A percentile compares a stretch with the other conserved stretches of the same genome.
These are phyloP conservation scores for Clarias pachynema DNA, from an alignment of 2,797 vertebrate genomes.

Conservation along the genomic window DNA sequence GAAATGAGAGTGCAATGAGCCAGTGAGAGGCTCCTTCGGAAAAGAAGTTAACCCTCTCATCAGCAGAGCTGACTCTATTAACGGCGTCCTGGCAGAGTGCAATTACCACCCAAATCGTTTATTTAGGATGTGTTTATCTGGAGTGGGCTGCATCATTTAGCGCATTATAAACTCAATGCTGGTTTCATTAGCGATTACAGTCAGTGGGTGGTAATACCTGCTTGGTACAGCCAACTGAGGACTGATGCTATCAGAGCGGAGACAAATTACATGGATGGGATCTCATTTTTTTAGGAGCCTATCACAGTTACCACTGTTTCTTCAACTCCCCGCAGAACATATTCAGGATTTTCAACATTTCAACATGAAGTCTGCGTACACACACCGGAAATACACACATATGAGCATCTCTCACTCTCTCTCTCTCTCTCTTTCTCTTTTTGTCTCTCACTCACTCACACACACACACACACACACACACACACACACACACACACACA, in stretches of 20 bases:
- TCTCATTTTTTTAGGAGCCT: conserved; percentile 72
- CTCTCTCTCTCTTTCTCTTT: neutral
- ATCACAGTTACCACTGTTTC: conserved; percentile 64
- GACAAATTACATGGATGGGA: conserved; percentile 73
- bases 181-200: conserved; percentile 82
- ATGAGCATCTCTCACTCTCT: too few relatives aligned
- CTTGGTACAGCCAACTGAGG: conserved; percentile 68
- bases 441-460: neutral
- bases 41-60: conserved; percentile 82
- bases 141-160: conserved; percentile 83
- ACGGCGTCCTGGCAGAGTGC: conserved; percentile 75
- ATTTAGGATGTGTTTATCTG: conserved; percentile 82
- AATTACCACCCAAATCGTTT: conserved; percentile 84
- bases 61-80: conserved; percentile 76
- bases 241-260: conserved; percentile 74
- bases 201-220: conserved; percentile 80
- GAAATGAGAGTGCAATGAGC: conserved; percentile 84
- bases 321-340: conserved; percentile 62
- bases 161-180: conserved; percentile 81
- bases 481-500: too few relatives aligned
- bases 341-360: conserved; percentile 57
- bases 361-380: conserved; percentile 55
- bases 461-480: too few relatives aligned
- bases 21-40: conserved; percentile 78
- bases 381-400: neutral